Evolutionary conservation across 2,888 invertebrate species (phyloP).

Genomic region (Drosophila birchii): DNA sequence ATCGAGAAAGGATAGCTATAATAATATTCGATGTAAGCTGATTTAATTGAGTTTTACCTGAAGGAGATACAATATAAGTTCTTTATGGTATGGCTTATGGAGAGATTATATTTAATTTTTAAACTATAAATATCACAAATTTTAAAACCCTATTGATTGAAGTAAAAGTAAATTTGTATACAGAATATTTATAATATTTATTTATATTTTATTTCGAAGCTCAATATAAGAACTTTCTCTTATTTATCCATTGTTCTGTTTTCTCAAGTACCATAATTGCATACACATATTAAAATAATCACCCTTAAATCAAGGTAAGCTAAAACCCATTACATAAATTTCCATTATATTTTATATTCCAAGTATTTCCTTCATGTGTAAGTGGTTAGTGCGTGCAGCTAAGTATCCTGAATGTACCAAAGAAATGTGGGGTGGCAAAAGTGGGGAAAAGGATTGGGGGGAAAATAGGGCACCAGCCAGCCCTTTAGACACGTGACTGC

Average conservation of each 20-base stretch:
- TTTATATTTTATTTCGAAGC: neutral
- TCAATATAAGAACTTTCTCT: too few relatives aligned
- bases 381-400: conserved; percentile 40
- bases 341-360: neutral
- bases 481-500: conserved; percentile 36
- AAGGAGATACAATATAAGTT: neutral
- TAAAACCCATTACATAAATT: neutral
- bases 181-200: neutral
- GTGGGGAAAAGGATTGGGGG: neutral
- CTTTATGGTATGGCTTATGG: neutral
- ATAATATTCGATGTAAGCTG: neutral
- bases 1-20: too few relatives aligned
- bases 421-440: conserved; percentile 19
- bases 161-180: neutral
- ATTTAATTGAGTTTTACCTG: neutral
- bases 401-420: conserved; percentile 46
- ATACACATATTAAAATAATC: too few relatives aligned
- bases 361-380: neutral
- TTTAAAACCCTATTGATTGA: too few relatives aligned
- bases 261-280: too few relatives aligned
- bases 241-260: too few relatives aligned
- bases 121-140: neutral
- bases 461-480: neutral
- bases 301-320: too few relatives aligned
- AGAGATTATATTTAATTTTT: neutral